A percentile compares a stretch with the other conserved stretches of the same genome.
Evolutionary conservation across 2,888 invertebrate genomes (phyloP).

Genomic region (Beris chalybata): DNA sequence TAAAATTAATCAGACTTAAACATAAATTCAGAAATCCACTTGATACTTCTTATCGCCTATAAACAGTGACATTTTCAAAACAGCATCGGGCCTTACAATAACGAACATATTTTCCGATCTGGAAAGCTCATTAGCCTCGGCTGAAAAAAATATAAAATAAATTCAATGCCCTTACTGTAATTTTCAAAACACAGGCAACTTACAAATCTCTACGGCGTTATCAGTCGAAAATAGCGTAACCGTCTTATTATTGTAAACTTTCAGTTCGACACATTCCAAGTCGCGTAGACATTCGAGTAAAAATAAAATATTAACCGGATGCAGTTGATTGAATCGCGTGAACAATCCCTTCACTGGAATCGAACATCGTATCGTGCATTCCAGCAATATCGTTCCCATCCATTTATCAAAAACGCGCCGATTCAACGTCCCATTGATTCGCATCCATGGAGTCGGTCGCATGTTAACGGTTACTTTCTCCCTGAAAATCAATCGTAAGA

Average conservation of each 20-base stretch:
- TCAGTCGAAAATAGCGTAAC: constrained; percentile 58
- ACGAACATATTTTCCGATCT: constrained; percentile 58
- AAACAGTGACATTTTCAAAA: constrained; percentile 60
- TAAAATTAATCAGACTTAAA: neutral
- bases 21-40: constrained; percentile 55
- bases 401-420: constrained; percentile 68
- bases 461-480: constrained; percentile 48
- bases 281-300: constrained; percentile 60
- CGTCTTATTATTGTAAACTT: constrained; percentile 48
- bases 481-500: constrained; percentile 30
- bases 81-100: constrained; percentile 58
- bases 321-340: constrained; percentile 65
- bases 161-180: neutral
- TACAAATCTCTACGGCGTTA: constrained; percentile 50
- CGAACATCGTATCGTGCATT: constrained; percentile 66
- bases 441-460: constrained; percentile 68
- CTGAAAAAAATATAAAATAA: constrained; percentile 47
- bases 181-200: constrained; percentile 39
- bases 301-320: constrained; percentile 60
- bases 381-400: constrained; percentile 67
- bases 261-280: constrained; percentile 60
- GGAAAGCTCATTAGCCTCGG: constrained; percentile 57
- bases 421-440: constrained; percentile 73
- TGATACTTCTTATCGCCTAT: constrained; percentile 62
- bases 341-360: constrained; percentile 60